These are phyloP conservation scores for Trissoscelio sp. DNA, from an alignment of 2,888 invertebrate species.

Conservation along the genomic window DNA sequence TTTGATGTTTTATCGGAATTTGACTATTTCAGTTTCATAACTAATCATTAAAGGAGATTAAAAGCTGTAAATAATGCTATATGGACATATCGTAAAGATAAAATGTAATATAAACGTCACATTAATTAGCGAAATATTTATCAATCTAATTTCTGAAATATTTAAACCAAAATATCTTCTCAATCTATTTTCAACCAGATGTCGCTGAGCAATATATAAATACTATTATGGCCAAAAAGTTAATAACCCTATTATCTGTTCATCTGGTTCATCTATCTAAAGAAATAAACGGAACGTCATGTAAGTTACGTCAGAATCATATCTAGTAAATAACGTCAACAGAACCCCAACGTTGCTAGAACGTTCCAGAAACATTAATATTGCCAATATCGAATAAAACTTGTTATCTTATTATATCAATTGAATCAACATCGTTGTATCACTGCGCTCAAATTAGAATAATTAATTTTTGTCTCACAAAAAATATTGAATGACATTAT, in stretches of 20 bases:
- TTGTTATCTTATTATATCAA: conserved; percentile 47
- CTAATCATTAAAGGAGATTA: not conserved
- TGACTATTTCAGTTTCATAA: not conserved
- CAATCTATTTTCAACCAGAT: not conserved
- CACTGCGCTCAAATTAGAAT: conserved; percentile 12
- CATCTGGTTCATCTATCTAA: conserved; percentile 22
- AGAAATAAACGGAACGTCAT: conserved; percentile 28
- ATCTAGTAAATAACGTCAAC: conserved; percentile 42
- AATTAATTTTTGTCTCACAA: conserved; percentile 6
- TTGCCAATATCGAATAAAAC: conserved; percentile 39
- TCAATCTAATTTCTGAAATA: not conserved
- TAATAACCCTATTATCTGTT: conserved; percentile 42
- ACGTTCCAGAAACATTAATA: conserved; percentile 46
- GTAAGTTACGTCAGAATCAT: conserved; percentile 40
- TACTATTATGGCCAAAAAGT: conserved; percentile 9
- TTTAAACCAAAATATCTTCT: not conserved
- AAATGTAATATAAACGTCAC: not conserved
- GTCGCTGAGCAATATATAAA: not conserved
- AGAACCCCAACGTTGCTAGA: conserved; percentile 40
- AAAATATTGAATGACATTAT: not conserved
- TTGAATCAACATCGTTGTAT: conserved; percentile 39
- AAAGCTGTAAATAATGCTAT: not conserved
- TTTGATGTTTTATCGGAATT: not conserved
- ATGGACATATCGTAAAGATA: not conserved
- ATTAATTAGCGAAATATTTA: not conserved